Conservation (phyloP, 2,888 invertebrate genomes). For the Ophioninae sp. region DNA sequence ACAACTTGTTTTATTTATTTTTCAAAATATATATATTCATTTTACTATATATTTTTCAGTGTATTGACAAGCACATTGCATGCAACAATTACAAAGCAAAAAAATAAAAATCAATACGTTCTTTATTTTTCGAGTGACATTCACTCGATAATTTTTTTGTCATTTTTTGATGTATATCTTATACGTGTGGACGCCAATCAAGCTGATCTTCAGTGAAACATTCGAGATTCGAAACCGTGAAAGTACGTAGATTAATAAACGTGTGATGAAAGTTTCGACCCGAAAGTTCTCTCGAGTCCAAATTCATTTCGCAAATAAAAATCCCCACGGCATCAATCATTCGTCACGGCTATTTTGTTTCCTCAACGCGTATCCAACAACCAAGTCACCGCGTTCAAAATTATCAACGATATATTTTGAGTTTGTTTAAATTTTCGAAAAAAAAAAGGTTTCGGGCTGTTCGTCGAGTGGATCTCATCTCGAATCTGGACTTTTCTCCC, state of each 20-base stretch:
- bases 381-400: not conserved
- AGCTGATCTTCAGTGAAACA: not conserved
- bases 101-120: too few species aligned
- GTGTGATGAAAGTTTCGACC: not conserved
- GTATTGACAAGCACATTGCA: too few species aligned
- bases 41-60: too few species aligned
- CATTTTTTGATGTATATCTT: slow-evolving; percentile 6
- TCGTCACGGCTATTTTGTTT: not conserved
- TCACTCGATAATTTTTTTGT: not conserved
- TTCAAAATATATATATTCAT: too few species aligned
- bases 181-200: not conserved
- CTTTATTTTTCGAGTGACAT: too few species aligned
- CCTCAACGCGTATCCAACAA: not conserved
- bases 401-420: not conserved
- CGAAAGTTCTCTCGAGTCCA: too few species aligned
- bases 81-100: too few species aligned
- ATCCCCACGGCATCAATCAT: not conserved
- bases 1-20: too few species aligned
- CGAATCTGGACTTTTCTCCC: slow-evolving; percentile 22
- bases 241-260: not conserved
- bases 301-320: too few species aligned
- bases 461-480: slow-evolving; percentile 19
- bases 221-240: not conserved
- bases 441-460: not conserved
- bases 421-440: slow-evolving; percentile 13